Evolutionary conservation across 2,888 invertebrate species (phyloP).

Genomic region (Pammene aurita): DNA sequence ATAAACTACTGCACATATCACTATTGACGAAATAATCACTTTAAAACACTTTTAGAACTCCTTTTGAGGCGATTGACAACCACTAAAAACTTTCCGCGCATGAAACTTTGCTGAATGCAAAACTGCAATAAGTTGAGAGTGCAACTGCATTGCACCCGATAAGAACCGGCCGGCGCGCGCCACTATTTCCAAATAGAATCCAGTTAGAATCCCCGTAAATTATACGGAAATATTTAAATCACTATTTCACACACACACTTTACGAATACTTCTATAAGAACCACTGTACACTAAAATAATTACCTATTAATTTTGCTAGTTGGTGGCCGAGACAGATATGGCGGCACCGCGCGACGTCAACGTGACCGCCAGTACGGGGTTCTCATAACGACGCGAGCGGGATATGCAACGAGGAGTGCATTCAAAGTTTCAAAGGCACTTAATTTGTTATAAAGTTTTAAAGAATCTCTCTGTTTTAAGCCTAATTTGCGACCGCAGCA

Average conservation of each 20-base stretch:
- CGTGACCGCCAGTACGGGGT: constrained; percentile 88
- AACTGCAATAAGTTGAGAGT: constrained; percentile 84
- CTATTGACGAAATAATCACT: constrained; percentile 72
- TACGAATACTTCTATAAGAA: constrained; percentile 62
- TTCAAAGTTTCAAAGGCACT: constrained; percentile 81
- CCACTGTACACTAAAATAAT: constrained; percentile 81
- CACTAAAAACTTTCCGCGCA: constrained; percentile 80
- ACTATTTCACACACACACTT: constrained; percentile 75
- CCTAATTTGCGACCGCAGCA: constrained; percentile 71
- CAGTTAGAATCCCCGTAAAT: constrained; percentile 69
- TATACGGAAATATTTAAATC: constrained; percentile 62
- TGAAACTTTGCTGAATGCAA: constrained; percentile 79
- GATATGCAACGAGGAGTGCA: constrained; percentile 86
- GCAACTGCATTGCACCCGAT: constrained; percentile 83
- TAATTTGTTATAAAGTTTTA: constrained; percentile 66
- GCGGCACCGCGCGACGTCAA: constrained; percentile 87
- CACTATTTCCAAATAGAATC: constrained; percentile 78
- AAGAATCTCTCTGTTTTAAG: constrained; percentile 70
- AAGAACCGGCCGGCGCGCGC: constrained; percentile 83
- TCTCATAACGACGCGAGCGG: constrained; percentile 91
- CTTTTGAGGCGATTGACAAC: constrained; percentile 61
- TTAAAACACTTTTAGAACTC: constrained; percentile 69
- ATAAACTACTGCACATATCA: constrained; percentile 73
- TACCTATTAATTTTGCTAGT: constrained; percentile 85
- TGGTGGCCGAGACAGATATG: constrained; percentile 86